phyloP scores from a whole-genome alignment of 2,888 invertebrate genomes.

The Lumbricus terrestris region DNA sequence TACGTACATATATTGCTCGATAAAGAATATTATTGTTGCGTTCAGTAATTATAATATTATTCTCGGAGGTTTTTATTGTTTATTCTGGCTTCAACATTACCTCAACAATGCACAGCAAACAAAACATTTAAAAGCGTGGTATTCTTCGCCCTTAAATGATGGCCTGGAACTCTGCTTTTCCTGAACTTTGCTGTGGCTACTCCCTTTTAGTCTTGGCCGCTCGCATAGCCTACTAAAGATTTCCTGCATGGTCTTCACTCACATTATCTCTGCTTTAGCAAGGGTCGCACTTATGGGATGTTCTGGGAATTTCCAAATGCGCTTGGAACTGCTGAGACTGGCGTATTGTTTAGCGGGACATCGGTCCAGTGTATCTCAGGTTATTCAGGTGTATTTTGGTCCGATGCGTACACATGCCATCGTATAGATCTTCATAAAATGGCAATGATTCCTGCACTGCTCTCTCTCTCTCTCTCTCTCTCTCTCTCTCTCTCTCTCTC shows the following conservation, averaged over 20 bases:
- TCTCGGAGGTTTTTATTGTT: no score
- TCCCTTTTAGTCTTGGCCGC: neutral
- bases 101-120: neutral
- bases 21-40: no score
- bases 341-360: neutral
- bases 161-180: neutral
- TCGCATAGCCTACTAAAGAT: neutral
- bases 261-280: neutral
- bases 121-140: neutral
- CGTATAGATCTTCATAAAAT: neutral
- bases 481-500: no score
- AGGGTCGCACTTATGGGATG: neutral
- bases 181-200: neutral
- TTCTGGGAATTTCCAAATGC: neutral
- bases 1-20: no score
- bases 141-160: neutral
- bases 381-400: neutral
- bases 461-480: no score
- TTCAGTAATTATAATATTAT: no score
- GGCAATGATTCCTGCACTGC: neutral
- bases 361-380: neutral
- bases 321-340: neutral
- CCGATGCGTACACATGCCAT: no score
- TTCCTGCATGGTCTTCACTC: neutral
- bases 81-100: no score